Base-by-base conservation (phyloP, 1,140 invertebrate species). In the Ostrea denselamellosa region DNA sequence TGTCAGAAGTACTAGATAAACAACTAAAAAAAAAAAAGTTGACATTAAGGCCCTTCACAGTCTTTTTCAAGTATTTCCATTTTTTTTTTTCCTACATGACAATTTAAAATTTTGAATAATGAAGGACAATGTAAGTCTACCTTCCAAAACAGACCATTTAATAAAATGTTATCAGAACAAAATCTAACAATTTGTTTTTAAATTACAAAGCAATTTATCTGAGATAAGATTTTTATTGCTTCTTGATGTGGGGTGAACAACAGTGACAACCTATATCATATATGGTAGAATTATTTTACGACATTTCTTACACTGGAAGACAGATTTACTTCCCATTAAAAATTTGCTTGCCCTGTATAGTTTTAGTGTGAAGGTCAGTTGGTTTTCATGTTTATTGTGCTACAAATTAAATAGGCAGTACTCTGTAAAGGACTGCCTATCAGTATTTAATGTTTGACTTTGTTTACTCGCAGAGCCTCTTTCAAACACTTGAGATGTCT, bases 351-450 rank as follows among this genome's bases (percentile, higher is more conserved):
- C 12, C 68, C 28, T 25, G 25, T 77, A 34, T 25, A 14, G 68
- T 17, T 77, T 77, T 77, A 25, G 68, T 77, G 68, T 77, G 68
- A 77, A 77, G 68, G 68, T 77, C 28, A 28, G 22, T 14, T 34
- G 12, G 8, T 28, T 44, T 44, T 14, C 25, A 25, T 77, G 28
- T 77, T 77, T 44, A 77, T 25, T 25, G 25, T 28, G 68, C 28
- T 77, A 77, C 68, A 77, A 77, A 28, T 77, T 77, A 77, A 14
- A 77, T 77, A 25, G 28, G 22, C 25, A 77, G 68, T 77, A 77
- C 14, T 34, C 68, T 28, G 25, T 12, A 77, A 34, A 44, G 12
- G 25, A 14, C 25, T 25, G 68, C 22, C 25, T 77, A 77, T 77
- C 68, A 34, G 68, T 77, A 14, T 25, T 25, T 77, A 77, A 77